phyloP scores from a whole-genome alignment of 37 sponge, comb jelly and placozoan genomes.

The Crambe crambe region DNA sequence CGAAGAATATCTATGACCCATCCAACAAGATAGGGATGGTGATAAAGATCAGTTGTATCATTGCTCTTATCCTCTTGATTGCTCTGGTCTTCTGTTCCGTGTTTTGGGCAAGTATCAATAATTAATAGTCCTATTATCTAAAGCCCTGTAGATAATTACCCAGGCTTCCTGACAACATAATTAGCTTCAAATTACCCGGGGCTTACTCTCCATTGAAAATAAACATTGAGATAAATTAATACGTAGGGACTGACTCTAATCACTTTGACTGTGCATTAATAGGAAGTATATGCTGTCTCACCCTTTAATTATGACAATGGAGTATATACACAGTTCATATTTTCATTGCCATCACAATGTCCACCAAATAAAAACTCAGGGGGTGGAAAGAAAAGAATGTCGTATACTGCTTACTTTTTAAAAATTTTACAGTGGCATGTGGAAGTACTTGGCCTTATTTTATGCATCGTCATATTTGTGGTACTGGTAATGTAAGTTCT shows the following conservation, averaged over 20 bases:
- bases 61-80: constrained; percentile 30
- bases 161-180: no score
- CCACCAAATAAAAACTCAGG: no score
- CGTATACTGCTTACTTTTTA: neutral
- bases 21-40: constrained; percentile 26
- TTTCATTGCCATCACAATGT: no score
- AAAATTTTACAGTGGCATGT: constrained; percentile 60
- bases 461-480: constrained; percentile 59
- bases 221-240: no score
- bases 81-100: constrained; percentile 39
- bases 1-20: constrained; percentile 57
- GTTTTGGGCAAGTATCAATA: constrained; percentile 40
- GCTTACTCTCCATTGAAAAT: no score
- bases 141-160: no score
- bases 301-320: neutral
- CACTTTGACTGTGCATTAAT: neutral
- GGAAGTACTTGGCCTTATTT: constrained; percentile 33
- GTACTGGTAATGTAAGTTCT: constrained; percentile 50
- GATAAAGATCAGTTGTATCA: constrained; percentile 54
- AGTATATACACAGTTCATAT: no score
- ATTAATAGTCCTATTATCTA: neutral
- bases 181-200: no score
- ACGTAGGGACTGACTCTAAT: no score
- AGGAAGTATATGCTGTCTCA: neutral
- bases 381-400: no score